Evolutionary conservation across 2,888 invertebrate species (phyloP).

Genomic region (Apeira syringaria): DNA sequence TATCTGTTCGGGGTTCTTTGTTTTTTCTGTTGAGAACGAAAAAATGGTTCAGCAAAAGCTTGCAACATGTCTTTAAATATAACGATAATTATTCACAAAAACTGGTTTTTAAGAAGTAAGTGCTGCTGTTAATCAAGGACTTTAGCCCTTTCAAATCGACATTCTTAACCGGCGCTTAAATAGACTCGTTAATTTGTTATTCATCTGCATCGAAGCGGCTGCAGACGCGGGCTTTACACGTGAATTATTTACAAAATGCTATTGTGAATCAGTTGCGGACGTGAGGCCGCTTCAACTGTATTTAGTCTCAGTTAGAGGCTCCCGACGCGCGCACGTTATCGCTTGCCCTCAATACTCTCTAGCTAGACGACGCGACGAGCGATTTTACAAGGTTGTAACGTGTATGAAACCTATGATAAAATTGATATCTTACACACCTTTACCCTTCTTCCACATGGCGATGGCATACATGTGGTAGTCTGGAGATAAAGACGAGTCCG

Average conservation of each 20-base stretch:
- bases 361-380: constrained; percentile 35
- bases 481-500: constrained; percentile 72
- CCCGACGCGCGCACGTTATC: constrained; percentile 48
- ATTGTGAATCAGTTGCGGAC: constrained; percentile 52
- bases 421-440: constrained; percentile 78
- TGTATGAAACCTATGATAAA: constrained; percentile 9
- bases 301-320: constrained; percentile 53
- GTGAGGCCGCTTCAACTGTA: constrained; percentile 57
- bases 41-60: constrained; percentile 17
- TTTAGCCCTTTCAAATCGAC: constrained; percentile 42
- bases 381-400: constrained; percentile 22
- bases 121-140: constrained; percentile 35
- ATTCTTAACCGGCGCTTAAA: constrained; percentile 32
- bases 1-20: constrained; percentile 88
- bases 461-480: constrained; percentile 86
- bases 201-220: constrained; percentile 36
- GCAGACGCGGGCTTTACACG: constrained; percentile 34
- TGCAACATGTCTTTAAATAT: constrained; percentile 24
- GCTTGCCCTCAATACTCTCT: constrained; percentile 39
- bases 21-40: constrained; percentile 85
- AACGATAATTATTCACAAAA: constrained; percentile 14
- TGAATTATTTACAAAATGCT: constrained; percentile 66
- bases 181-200: constrained; percentile 43
- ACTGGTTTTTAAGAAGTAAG: constrained; percentile 29
- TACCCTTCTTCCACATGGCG: constrained; percentile 88